phyloP scores from a whole-genome alignment of 2,113 vertebrate genomes.

The Phasianus colchicus region DNA sequence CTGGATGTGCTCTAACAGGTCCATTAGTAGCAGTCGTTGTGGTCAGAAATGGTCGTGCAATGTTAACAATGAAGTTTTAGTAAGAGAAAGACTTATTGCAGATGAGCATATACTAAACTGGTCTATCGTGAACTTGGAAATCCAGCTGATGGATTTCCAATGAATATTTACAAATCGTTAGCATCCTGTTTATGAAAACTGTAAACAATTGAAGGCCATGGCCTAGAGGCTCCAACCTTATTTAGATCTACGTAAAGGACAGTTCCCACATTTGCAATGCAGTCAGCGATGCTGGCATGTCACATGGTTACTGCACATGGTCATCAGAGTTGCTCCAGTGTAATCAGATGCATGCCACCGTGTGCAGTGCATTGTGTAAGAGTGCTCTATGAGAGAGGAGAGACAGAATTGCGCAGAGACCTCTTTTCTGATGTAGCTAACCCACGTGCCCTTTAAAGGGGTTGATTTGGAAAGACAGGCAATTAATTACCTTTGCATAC shows the following conservation, averaged over 20 bases:
- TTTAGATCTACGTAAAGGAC: not conserved
- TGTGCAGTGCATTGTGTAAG: not conserved
- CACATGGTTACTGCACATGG: not conserved
- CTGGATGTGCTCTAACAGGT: too few relatives aligned
- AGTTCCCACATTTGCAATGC: not conserved
- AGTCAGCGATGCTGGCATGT: not conserved
- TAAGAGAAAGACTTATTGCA: not conserved
- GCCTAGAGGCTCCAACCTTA: not conserved
- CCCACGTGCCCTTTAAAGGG: not conserved
- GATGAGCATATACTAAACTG: not conserved
- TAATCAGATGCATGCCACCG: not conserved
- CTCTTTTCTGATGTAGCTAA: not conserved
- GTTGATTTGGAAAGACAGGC: not conserved
- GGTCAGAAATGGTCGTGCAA: not conserved
- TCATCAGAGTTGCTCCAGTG: not conserved
- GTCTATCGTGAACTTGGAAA: not conserved
- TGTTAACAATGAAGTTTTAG: not conserved
- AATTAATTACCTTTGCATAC: not conserved
- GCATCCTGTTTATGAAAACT: slow-evolving; percentile 61
- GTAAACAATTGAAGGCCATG: slow-evolving; percentile 13
- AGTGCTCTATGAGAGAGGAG: not conserved
- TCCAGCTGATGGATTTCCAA: not conserved
- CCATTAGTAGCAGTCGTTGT: not conserved
- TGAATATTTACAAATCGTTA: slow-evolving; percentile 32
- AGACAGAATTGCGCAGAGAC: not conserved